phyloP scores from a whole-genome alignment of 2,113 vertebrate species.

The Mola mola region DNA sequence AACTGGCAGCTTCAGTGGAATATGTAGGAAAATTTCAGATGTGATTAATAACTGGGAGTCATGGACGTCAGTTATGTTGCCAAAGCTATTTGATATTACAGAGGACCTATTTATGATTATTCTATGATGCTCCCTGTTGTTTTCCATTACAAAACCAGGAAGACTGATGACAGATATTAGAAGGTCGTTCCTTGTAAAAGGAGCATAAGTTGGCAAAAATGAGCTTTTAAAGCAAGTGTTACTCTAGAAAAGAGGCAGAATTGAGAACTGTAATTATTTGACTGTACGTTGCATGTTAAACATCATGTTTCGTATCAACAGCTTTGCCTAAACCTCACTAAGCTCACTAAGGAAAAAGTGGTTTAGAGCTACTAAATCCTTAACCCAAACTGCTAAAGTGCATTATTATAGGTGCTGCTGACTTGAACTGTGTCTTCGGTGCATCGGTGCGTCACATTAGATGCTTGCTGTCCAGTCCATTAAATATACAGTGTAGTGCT shows the following conservation, averaged over 20 bases:
- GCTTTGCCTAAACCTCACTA: no score
- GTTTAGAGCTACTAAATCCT: slow-evolving; percentile 37
- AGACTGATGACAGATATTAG: slow-evolving; percentile 6
- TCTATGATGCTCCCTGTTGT: slow-evolving; percentile 39
- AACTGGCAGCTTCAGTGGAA: slow-evolving; percentile 11
- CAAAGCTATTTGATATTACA: slow-evolving; percentile 75
- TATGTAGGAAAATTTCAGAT: slow-evolving; percentile 26
- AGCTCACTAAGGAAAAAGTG: no score
- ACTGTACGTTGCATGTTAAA: slow-evolving; percentile 12
- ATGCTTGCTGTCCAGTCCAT: neutral
- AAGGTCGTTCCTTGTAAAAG: no score
- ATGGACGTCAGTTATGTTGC: slow-evolving; percentile 65
- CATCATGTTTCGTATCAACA: no score
- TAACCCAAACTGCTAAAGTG: slow-evolving; percentile 50
- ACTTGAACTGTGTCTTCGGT: neutral
- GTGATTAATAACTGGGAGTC: slow-evolving; percentile 51
- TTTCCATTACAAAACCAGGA: slow-evolving; percentile 21
- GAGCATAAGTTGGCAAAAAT: no score
- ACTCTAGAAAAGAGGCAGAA: slow-evolving; percentile 20
- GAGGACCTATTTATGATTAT: slow-evolving; percentile 34
- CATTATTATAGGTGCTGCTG: slow-evolving; percentile 41
- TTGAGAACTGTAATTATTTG: slow-evolving; percentile 22
- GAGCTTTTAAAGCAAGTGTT: slow-evolving; percentile 28
- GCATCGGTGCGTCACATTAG: neutral
- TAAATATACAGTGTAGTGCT: neutral